A percentile compares a stretch with the other conserved stretches of the same genome.
These are phyloP conservation scores for Dryocosmus kuriphilus DNA, from an alignment of 2,888 invertebrate genomes.

Conservation along the genomic window DNA sequence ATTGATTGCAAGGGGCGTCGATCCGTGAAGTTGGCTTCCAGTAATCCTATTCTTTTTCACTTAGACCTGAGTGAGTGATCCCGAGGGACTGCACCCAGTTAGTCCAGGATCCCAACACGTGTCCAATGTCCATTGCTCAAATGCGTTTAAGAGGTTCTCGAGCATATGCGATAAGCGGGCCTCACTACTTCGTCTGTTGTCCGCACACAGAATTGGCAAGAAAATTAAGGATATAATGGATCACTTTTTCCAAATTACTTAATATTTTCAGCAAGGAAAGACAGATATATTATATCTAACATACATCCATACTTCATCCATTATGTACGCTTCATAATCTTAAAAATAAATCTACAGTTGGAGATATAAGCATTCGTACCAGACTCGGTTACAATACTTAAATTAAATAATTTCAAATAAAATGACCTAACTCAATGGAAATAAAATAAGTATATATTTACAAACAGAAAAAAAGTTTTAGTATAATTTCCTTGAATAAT, in stretches of 20 bases:
- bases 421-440: not conserved
- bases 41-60: conserved; percentile 75
- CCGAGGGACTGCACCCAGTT: conserved; percentile 61
- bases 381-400: not conserved
- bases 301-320: not conserved
- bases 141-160: conserved; percentile 66
- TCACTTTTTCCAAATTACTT: not conserved
- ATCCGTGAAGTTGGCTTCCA: conserved; percentile 76
- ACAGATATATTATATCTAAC: not conserved
- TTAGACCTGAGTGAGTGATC: conserved; percentile 68
- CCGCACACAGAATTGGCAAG: not conserved
- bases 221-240: not conserved
- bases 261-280: not conserved
- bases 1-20: conserved; percentile 62
- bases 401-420: not conserved
- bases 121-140: too few species aligned
- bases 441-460: not conserved
- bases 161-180: conserved; percentile 66
- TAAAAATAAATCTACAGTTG: not conserved
- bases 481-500: not conserved
- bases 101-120: conserved; percentile 59
- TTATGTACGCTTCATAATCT: not conserved
- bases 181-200: not conserved
- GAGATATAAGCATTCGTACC: not conserved
- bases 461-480: not conserved